phyloP scores from a whole-genome alignment of 2,797 vertebrate genomes.

The Psittacula derbiana region DNA sequence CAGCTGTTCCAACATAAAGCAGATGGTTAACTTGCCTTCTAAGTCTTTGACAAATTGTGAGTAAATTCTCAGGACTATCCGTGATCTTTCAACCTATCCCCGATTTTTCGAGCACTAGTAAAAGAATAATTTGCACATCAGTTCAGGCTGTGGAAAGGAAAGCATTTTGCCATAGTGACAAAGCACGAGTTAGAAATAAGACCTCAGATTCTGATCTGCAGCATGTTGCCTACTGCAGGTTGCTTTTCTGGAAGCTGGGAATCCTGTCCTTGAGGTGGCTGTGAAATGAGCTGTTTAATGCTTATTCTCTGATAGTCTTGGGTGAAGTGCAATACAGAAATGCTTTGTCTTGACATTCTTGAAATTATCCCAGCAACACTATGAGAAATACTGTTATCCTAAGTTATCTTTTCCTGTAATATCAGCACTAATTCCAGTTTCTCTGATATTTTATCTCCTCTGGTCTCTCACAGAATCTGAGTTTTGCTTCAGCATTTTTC shows the following conservation, averaged over 20 bases:
- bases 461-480: neutral
- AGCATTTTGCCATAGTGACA: neutral
- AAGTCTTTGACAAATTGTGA: neutral
- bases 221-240: neutral
- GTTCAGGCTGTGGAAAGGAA: neutral
- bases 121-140: neutral
- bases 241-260: neutral
- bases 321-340: neutral
- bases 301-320: neutral
- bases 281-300: neutral
- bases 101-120: neutral
- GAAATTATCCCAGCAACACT: neutral
- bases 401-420: neutral
- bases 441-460: neutral
- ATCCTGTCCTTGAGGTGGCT: neutral
- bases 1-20: neutral
- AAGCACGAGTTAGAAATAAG: neutral
- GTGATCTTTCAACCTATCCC: neutral
- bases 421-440: neutral
- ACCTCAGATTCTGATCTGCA: neutral
- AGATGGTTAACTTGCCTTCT: conserved; percentile 33
- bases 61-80: neutral
- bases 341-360: neutral
- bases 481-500: conserved; percentile 13
- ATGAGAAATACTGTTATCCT: neutral